Base-by-base conservation (phyloP, 2,113 vertebrate genomes). In the Chitala chitala region DNA sequence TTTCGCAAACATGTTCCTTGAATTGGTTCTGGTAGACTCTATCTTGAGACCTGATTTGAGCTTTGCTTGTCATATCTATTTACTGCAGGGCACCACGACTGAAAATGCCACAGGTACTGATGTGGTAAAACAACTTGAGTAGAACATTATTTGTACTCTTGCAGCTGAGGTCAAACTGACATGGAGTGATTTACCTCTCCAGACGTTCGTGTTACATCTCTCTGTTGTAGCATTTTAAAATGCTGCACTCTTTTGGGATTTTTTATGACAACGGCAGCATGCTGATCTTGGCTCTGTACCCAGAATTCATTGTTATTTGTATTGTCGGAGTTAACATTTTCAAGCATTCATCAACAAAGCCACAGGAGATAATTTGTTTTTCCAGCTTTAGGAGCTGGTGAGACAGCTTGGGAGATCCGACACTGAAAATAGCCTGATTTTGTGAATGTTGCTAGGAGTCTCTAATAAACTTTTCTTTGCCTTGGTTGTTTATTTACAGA, bases 81-180 rank as follows among this genome's bases (percentile, higher is more conserved):
- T 68, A 42, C 26, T 20, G 44, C 15, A 56, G 69, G 40, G 63
- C 48, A 66, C 69, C 36, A 76, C 29, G 44, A 56, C 63, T 24
- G 74, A 69, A 71, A 54, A 61, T 51, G 54, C 24, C 15, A 2
- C 42, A 33, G 24, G n/a, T 75, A 66, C 38, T 65, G 22, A 38
- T 20, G 6, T n/a, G 33, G 26, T n/a, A 48, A 69, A 58, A 1
- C 24, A 24, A 65, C 48, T 40, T 12, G 59, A 76, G 44, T 54
- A 9, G 75, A 53, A 77, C 75, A 76, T 84, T 79, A 82, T 81
- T 79, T 81, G 78, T 78, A 76, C 64, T 33, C 59, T 72, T 78
- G 78, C 68, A 68, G 44, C 76, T 68, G 42, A 12, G 44, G 76
- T 77, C 69, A 42, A 33, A 68, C 51, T 53, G 69, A 69, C 40